phyloP scores from a whole-genome alignment of 2,888 invertebrate genomes.

The Agriotes lineatus region DNA sequence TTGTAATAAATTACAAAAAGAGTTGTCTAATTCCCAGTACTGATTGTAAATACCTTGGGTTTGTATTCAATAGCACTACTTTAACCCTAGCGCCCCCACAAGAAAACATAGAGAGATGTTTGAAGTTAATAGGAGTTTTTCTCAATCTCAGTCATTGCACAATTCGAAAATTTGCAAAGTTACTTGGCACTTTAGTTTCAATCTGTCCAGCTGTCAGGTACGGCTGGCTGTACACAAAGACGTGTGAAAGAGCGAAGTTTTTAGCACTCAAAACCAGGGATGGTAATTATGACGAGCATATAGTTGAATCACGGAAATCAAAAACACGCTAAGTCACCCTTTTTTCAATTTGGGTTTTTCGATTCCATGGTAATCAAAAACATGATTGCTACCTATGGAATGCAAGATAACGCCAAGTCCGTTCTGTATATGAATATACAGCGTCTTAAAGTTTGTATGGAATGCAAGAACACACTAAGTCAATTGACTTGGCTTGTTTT shows the following conservation, averaged over 20 bases:
- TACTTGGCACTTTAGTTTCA: constrained; percentile 48
- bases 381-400: too few species aligned
- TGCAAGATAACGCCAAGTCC: too few species aligned
- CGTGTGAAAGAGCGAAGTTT: constrained; percentile 37
- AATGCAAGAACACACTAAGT: too few species aligned
- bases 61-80: constrained; percentile 23
- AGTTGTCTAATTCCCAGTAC: constrained; percentile 33
- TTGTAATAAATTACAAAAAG: constrained; percentile 46
- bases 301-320: too few species aligned
- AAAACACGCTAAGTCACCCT: too few species aligned
- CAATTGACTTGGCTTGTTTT: too few species aligned
- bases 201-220: constrained; percentile 55
- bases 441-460: too few species aligned
- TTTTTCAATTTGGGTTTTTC: too few species aligned
- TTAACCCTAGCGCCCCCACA: background rate
- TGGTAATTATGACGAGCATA: constrained; percentile 37
- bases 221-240: constrained; percentile 54
- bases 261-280: constrained; percentile 38
- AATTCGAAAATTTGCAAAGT: constrained; percentile 43
- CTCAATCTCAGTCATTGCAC: background rate
- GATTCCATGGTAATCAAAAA: too few species aligned
- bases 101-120: background rate
- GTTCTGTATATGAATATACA: too few species aligned
- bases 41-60: constrained; percentile 41
- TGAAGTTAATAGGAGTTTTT: background rate